Base-by-base conservation (phyloP, 2,888 invertebrate genomes). In the Drosophila mimetica region DNA sequence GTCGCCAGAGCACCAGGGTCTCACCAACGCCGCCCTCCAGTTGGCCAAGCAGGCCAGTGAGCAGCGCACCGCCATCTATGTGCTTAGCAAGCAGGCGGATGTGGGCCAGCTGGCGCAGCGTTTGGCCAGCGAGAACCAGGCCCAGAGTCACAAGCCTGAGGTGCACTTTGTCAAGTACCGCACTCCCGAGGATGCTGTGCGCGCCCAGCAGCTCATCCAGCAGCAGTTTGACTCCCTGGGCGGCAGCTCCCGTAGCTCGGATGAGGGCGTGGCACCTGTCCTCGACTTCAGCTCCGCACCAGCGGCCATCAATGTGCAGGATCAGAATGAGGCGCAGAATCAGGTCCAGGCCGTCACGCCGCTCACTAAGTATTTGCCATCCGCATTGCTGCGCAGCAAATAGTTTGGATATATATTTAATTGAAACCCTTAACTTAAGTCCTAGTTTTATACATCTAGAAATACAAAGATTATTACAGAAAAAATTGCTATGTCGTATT, bases 91-190 rank as follows among this genome's bases (percentile, higher is more conserved):
- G 72, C 84, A 90, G 66, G 77, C 83, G 22, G 90, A 90, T 58
- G 55, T 79, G 13, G 79, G 78, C 4, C 71, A 86, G 30, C 60
- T 89, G 47, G 78, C 88, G 1, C 79, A 89, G 37, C 78, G 88
- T 13, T 53, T 90, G 52, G 85, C 88, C 48, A 61, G 65, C 11
- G 75, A 87, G 46, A 71, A 57, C 42, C 77, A 74, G 47, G 55
- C 58, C 20, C 74, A 76, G 7, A 66, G 77, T 9, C 83, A 76
- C 30, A 90, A 90, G 67, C 89, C 89, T 20, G 89, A 90, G 77
- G 89, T 90, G 53, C 89, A 89, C 51, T 90, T 90, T 14, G 81
- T 90, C 55, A 89, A 90, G 59, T 90, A 90, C 69, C 89, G 89
- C 63, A 90, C 90, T 0, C 73, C 86, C 25, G 89, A 90, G 65